These are phyloP conservation scores for Sebastes ruberrimus DNA, from an alignment of 2,797 vertebrate genomes.

Conservation along the genomic window DNA sequence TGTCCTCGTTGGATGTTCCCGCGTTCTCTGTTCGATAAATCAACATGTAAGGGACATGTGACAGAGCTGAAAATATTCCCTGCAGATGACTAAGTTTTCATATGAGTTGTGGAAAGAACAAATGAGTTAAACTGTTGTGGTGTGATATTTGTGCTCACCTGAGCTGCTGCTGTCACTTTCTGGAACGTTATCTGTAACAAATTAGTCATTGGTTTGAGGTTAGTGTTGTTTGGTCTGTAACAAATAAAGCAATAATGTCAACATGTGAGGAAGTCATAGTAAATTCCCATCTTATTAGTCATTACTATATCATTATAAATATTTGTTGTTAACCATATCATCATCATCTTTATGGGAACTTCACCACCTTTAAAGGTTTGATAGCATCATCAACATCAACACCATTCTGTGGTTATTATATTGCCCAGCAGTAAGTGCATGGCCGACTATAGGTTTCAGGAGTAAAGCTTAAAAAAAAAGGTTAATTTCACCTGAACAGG, in stretches of 20 bases:
- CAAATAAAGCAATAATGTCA: neutral
- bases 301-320: neutral
- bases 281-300: neutral
- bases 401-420: neutral
- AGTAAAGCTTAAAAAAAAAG: neutral
- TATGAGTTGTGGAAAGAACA: neutral
- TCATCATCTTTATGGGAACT: neutral
- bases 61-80: neutral
- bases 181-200: slow-evolving; percentile 62
- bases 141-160: slow-evolving; percentile 51
- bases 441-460: neutral
- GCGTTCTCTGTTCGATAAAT: slow-evolving; percentile 55
- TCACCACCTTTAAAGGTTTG: neutral
- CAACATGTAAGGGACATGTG: neutral
- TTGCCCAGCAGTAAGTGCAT: neutral
- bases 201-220: slow-evolving; percentile 4
- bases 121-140: neutral
- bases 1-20: slow-evolving; percentile 68
- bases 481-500: neutral
- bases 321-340: neutral
- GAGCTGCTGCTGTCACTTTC: slow-evolving; percentile 71
- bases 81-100: neutral
- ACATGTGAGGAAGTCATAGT: neutral
- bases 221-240: neutral
- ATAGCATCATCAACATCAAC: neutral